Percentiles rank a stretch among this genome's conserved stretches.
phyloP scores from a whole-genome alignment of 2,888 invertebrate species.

The Philopedon plagiatum region DNA sequence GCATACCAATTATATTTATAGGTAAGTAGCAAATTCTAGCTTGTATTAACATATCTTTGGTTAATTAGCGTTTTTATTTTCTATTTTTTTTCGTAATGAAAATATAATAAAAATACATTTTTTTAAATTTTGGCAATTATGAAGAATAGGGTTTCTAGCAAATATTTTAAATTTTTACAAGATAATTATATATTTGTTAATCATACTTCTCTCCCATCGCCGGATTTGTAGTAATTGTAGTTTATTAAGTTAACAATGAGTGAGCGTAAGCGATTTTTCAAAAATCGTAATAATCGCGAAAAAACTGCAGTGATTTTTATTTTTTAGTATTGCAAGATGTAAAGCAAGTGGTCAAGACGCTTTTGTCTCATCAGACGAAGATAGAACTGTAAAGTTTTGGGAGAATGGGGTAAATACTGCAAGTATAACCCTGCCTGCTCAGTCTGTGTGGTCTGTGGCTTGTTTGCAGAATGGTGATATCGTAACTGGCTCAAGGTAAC shows the following conservation, averaged over 20 bases:
- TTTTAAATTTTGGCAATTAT: too few relatives aligned
- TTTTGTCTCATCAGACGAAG: conserved; percentile 91
- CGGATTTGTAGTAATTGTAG: too few relatives aligned
- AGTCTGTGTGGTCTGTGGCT: conserved; percentile 91
- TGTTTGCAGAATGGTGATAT: conserved; percentile 90
- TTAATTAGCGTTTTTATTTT: too few relatives aligned
- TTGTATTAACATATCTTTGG: too few relatives aligned
- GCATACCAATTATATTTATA: conserved; percentile 92
- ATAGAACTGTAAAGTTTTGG: conserved; percentile 89
- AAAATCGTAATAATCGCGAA: too few relatives aligned
- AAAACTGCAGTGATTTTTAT: background rate
- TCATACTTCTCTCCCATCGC: conserved; percentile 19
- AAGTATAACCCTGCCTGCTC: conserved; percentile 83
- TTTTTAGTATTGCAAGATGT: conserved; percentile 73
- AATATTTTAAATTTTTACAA: too few relatives aligned
- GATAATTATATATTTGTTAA: too few relatives aligned
- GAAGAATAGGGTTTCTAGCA: too few relatives aligned
- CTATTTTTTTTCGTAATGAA: too few relatives aligned
- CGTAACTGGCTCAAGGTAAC: conserved; percentile 78
- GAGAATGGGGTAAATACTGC: conserved; percentile 74
- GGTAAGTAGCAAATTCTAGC: conserved; percentile 68
- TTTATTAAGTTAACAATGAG: too few relatives aligned
- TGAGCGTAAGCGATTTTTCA: too few relatives aligned
- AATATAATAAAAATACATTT: too few relatives aligned
- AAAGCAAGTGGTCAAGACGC: conserved; percentile 72